Evolutionary conservation across 1,140 invertebrate genomes (phyloP).

Genomic region (Panulirus ornatus): DNA sequence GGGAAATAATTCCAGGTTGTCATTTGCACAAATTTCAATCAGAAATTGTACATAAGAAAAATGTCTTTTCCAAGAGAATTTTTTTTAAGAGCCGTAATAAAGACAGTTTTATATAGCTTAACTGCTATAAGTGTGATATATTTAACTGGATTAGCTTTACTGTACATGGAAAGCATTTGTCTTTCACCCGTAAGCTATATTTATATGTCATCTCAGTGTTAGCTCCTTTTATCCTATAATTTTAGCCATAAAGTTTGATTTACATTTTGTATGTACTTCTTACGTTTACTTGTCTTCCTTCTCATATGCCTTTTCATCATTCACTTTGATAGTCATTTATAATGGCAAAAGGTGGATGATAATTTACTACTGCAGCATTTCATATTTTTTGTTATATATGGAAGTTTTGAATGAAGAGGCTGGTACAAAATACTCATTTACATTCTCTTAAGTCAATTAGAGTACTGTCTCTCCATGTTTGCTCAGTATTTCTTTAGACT

Average conservation of each 20-base stretch:
- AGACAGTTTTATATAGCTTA: not conserved
- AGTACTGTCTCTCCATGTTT: not conserved
- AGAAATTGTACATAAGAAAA: not conserved
- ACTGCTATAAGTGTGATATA: not conserved
- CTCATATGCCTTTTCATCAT: too few relatives aligned
- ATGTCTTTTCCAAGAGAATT: not conserved
- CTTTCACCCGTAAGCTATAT: not conserved
- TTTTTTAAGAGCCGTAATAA: not conserved
- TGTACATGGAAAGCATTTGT: not conserved
- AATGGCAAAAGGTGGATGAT: not conserved
- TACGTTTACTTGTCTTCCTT: not conserved
- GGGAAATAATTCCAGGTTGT: not conserved
- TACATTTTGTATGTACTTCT: not conserved
- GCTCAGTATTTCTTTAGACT: not conserved
- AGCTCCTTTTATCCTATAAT: not conserved
- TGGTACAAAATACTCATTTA: slow-evolving; percentile 4
- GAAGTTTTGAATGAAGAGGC: not conserved
- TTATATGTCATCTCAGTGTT: not conserved
- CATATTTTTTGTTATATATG: not conserved
- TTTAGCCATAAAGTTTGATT: not conserved
- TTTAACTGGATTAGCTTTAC: not conserved
- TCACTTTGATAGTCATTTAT: not conserved
- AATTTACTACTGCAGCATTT: not conserved
- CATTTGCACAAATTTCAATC: not conserved
- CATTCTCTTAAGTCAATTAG: not conserved